phyloP scores from a whole-genome alignment of 2,888 invertebrate genomes.

The Lydus trimaculatus region DNA sequence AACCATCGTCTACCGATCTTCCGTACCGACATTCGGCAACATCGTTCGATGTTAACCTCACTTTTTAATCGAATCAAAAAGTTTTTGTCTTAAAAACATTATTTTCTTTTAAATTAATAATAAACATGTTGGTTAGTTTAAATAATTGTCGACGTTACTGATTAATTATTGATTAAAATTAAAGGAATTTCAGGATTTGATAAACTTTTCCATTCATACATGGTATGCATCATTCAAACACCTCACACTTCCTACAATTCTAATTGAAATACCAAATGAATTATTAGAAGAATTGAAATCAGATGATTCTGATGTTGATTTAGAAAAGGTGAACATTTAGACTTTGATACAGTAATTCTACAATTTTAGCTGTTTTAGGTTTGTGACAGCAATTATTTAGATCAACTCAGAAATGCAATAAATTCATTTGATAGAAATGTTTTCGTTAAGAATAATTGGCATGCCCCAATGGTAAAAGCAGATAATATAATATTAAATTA shows the following conservation, averaged over 20 bases:
- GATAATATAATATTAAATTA: neutral
- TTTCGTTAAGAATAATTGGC: slow-evolving; percentile 58
- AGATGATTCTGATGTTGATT: slow-evolving; percentile 24
- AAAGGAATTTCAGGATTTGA: slow-evolving; percentile 53
- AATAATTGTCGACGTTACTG: neutral
- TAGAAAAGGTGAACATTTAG: slow-evolving; percentile 22
- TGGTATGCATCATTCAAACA: slow-evolving; percentile 54
- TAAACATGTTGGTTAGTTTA: neutral
- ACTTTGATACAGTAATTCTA: neutral
- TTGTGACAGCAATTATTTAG: slow-evolving; percentile 37
- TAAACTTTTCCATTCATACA: slow-evolving; percentile 51
- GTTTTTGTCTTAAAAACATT: neutral
- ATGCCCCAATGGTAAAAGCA: slow-evolving; percentile 53
- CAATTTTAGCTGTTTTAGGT: slow-evolving; percentile 19
- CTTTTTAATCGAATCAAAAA: neutral
- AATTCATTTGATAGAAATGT: slow-evolving; percentile 46
- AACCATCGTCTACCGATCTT: too few relatives aligned
- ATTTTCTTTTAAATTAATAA: neutral
- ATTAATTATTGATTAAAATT: slow-evolving; percentile 15
- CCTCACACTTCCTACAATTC: slow-evolving; percentile 47
- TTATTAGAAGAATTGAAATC: slow-evolving; percentile 45
- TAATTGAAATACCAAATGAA: slow-evolving; percentile 48
- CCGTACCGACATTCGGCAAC: too few relatives aligned
- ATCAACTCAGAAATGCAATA: slow-evolving; percentile 50
- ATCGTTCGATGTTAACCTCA: too few relatives aligned